Evolutionary conservation across 2,888 invertebrate species (phyloP), one percentile per base, ranked within the genome.

Genomic region (Drosophila aldrichi): DNA sequence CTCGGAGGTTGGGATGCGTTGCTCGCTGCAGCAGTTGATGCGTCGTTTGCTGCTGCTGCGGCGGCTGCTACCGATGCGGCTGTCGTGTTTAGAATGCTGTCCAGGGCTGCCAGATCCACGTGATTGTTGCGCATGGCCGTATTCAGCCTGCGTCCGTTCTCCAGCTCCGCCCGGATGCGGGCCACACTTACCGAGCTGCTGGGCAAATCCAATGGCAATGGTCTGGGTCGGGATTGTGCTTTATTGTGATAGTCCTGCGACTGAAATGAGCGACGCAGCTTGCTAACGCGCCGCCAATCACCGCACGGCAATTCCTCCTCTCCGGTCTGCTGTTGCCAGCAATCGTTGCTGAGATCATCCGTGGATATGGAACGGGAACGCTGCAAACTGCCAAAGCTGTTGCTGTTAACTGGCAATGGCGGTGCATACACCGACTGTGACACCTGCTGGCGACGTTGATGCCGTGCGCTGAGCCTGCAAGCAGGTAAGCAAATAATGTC

Each of bases 271-370:
- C 95, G 94, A 49, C 95, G 94, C 67, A 94, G 93, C 81, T 95
- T 95, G 16, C 95, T 95, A 55, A 95, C 94, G 77, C 96, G 94
- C 58, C 94, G 93, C 95, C 96, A 96, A 88, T 95, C 95, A 1
- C 94, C 94, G 36, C 94, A 94, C 83, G 94, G 94, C 51, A 94
- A 94, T 52, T 87, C 80, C 40, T 93, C 69, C 43, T 86, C 77
- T 94, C 74, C 93, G 64, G 72, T 67, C 48, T 77, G 63, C 59
- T 74, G 79, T 61, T 91, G 90, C 89, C 92, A 91, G 57, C 92
- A 91, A 58, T 92, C 92, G 74, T 91, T 91, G 76, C 92, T 91
- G 65, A 93, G 89, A 88, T 95, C 95, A 81, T 95, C 95, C 55
- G 94, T 93, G 41, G 93, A 93, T 73, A 92, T 91, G 44, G 93